Evolutionary conservation across 2,888 invertebrate species (phyloP).

Genomic region (Callinectes sapidus): DNA sequence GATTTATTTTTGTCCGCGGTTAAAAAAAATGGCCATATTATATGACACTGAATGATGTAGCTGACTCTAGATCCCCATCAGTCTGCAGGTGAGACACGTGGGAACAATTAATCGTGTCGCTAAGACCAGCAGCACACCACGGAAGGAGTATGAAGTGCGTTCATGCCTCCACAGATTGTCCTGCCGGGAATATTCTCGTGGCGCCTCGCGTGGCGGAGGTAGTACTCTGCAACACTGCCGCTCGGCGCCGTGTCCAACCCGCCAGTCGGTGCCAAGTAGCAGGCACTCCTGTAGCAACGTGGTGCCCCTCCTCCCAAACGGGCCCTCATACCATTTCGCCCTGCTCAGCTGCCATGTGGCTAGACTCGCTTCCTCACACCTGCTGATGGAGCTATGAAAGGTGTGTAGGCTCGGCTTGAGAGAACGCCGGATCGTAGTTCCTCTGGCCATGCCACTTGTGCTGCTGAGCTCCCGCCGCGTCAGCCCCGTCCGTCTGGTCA

Average conservation of each 20-base stretch:
- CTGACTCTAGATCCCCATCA: neutral
- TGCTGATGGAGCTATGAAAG: neutral
- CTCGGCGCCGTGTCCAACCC: neutral
- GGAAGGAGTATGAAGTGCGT: neutral
- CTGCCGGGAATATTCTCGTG: too few species aligned
- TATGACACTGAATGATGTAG: conserved; percentile 6
- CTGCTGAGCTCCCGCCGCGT: neutral
- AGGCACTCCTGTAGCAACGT: neutral
- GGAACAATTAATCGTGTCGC: neutral
- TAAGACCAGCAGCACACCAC: neutral
- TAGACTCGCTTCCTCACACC: neutral
- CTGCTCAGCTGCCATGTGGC: neutral
- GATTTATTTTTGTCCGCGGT: neutral
- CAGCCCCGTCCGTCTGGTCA: neutral
- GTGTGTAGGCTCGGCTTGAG: neutral
- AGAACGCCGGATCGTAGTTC: neutral
- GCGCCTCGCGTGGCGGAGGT: neutral
- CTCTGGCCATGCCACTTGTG: neutral
- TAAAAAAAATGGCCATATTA: neutral
- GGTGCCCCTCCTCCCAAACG: neutral
- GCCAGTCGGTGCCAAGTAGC: neutral
- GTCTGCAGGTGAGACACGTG: conserved; percentile 15
- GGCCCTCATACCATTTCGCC: neutral
- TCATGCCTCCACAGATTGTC: neutral
- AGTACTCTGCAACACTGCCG: neutral